Evolutionary conservation across 2,888 invertebrate species (phyloP), one percentile per base, ranked within the genome.

Genomic region (Eugnorisma glareosa): DNA sequence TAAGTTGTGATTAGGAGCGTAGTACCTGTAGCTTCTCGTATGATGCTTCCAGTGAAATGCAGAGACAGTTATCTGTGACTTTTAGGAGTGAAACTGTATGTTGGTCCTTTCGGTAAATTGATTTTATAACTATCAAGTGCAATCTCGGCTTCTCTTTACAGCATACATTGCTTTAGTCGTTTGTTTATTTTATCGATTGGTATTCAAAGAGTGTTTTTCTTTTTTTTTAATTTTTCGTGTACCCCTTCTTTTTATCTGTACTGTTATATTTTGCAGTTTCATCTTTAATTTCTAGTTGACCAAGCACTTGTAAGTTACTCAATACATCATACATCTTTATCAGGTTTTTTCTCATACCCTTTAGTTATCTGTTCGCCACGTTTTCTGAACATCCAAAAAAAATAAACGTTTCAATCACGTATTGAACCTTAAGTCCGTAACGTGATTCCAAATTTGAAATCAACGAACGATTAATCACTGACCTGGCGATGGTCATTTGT

Each of bases 381-480:
- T 85, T 76, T 87, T 83, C 63, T 48, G 35, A 67, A 40, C 35
- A 59, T 11, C 67, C 67, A 84, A 89, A 85, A 86, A 86, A 84
- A 75, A 76, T 76, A 31, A 81, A 90, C 84, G 83, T 83, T 86
- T 86, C 82, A 86, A 88, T 87, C 83, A 81, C 69, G 70, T 71
- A 71, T 75, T 77, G 73, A 82, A 84, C 83, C 83, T 82, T 57
- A 75, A 84, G 63, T 75, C 71, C 61, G 61, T 80, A 86, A 85
- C 87, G 81, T 87, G 89, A 90, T 90, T 88, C 84, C 84, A 88
- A 91, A 89, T 90, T 88, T 85, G 88, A 87, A 91, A 88, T 88
- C 86, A 86, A 88, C 90, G 89, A 91, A 91, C 92, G 89, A 93
- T 94, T 93, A 93, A 93, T 94, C 93, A 92, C 86, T 91, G 86